Percentiles rank a stretch among this genome's conserved stretches.
Evolutionary conservation across 2,113 vertebrate species (phyloP).

Genomic region (Takifugu flavidus): DNA sequence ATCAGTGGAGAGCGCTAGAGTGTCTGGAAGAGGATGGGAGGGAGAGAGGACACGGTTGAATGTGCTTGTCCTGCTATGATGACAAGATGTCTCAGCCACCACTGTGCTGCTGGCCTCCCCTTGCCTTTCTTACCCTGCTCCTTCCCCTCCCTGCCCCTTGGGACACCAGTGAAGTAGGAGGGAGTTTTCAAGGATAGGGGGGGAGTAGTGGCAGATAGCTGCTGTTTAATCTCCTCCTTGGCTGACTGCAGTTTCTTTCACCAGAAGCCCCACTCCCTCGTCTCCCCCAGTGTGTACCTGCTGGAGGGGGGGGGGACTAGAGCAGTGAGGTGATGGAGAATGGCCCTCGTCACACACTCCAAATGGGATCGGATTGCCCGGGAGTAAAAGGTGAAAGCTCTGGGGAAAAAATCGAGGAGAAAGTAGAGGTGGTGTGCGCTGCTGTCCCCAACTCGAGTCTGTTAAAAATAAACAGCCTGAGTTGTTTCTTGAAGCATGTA

Average conservation of each 20-base stretch:
- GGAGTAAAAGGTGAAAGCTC: conserved; percentile 65
- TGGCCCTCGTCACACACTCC: conserved; percentile 67
- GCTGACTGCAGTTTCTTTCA: conserved; percentile 71
- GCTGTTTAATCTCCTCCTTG: conserved; percentile 72
- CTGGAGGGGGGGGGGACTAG: conserved; percentile 59
- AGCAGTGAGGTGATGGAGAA: conserved; percentile 71
- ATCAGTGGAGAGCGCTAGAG: conserved; percentile 59
- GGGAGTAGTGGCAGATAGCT: conserved; percentile 24
- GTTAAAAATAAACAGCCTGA: no score
- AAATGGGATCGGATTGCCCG: conserved; percentile 71
- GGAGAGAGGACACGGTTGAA: conserved; percentile 71
- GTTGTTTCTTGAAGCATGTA: no score
- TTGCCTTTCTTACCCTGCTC: conserved; percentile 12
- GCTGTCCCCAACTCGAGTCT: conserved; percentile 23
- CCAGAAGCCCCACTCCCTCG: conserved; percentile 55
- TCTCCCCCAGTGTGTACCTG: conserved; percentile 67
- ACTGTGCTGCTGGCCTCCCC: conserved; percentile 57
- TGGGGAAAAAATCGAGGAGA: conserved; percentile 39
- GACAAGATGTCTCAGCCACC: conserved; percentile 73
- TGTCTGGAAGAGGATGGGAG: conserved; percentile 74
- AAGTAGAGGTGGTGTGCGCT: conserved; percentile 21
- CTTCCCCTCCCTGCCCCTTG: conserved; percentile 22
- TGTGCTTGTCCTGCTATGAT: conserved; percentile 76
- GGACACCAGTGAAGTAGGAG: conserved; percentile 58
- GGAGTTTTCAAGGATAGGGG: background rate